Evolutionary conservation across 2,113 vertebrate species (phyloP).

Genomic region (Mormyrus lacerda): DNA sequence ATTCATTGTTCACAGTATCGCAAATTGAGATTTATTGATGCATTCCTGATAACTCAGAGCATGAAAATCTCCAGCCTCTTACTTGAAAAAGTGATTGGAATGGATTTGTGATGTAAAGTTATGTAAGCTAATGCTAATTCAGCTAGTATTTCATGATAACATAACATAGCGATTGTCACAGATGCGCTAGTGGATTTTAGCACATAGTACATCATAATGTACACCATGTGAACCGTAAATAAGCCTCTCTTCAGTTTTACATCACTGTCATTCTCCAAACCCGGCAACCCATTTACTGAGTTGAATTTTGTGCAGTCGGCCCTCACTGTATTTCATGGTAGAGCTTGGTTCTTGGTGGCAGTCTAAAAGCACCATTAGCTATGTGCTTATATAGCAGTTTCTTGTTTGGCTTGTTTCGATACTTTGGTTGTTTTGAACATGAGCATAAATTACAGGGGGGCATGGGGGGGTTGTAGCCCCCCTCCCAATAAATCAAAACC

Average conservation of each 20-base stretch:
- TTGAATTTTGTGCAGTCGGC: neutral
- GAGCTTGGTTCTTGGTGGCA: neutral
- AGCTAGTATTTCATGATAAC: neutral
- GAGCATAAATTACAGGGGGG: no score
- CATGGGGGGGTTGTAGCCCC: no score
- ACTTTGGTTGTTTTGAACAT: neutral
- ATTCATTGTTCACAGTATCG: neutral
- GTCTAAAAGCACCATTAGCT: neutral
- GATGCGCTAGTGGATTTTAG: neutral
- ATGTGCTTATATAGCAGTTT: neutral
- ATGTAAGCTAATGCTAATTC: neutral
- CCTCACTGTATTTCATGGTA: neutral
- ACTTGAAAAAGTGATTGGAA: neutral
- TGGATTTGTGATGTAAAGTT: neutral
- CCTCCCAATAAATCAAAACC: no score
- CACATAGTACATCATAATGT: neutral
- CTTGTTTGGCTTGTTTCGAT: neutral
- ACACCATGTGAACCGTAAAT: neutral
- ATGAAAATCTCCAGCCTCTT: neutral
- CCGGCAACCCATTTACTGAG: neutral
- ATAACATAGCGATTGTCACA: neutral
- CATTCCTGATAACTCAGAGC: neutral
- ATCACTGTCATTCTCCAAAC: neutral
- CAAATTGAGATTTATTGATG: neutral
- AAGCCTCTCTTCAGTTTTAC: neutral